Percentiles rank a stretch among this genome's conserved stretches.
Conservation (phyloP, 2,888 invertebrate genomes). For the Magallana nippona region DNA sequence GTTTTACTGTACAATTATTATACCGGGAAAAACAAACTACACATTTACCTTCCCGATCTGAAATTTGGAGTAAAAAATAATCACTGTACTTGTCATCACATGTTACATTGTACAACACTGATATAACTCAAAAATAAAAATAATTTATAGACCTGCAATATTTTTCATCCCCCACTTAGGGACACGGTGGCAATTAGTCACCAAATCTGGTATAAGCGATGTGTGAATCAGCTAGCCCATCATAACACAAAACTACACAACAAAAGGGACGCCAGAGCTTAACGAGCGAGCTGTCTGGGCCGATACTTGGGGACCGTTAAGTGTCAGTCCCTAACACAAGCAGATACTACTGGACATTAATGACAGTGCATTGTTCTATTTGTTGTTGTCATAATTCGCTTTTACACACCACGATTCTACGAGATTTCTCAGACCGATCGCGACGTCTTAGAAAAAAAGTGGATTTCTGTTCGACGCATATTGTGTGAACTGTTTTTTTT, state of each 20-base stretch:
- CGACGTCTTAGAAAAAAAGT: no score
- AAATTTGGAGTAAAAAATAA: no score
- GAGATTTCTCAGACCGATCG: background rate
- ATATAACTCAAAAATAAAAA: no score
- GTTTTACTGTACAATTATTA: conserved; percentile 9
- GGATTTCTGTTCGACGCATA: no score
- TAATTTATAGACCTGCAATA: background rate
- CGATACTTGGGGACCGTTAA: background rate
- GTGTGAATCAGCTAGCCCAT: conserved; percentile 15
- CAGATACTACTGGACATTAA: conserved; percentile 2
- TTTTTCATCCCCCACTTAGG: background rate
- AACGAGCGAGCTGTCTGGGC: background rate
- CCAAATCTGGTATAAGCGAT: conserved; percentile 15
- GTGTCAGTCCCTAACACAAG: background rate
- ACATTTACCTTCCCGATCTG: no score
- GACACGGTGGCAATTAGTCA: conserved; percentile 27
- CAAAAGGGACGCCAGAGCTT: conserved; percentile 15
- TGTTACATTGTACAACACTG: no score
- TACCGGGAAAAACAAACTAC: background rate
- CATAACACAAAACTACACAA: conserved; percentile 1
- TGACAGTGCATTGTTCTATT: conserved; percentile 20
- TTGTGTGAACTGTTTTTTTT: no score
- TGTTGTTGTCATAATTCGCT: background rate
- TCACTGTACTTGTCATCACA: no score
- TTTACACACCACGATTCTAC: background rate